Conservation (phyloP, 2,797 vertebrate genomes). For the Nannoperca australis region DNA sequence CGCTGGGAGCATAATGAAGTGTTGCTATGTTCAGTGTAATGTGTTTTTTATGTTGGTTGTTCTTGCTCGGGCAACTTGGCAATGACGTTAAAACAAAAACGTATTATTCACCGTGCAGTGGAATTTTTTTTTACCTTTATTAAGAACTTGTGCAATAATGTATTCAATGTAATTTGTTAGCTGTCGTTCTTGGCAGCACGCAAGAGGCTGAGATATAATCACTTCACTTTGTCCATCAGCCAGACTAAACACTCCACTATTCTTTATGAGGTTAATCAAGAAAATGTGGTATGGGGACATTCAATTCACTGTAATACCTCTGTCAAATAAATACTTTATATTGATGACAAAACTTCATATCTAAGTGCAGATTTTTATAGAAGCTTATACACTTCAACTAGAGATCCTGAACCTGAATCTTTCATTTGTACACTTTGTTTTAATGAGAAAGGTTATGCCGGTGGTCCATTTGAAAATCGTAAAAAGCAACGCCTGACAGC, state of each 20-base stretch:
- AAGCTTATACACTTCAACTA: constrained; percentile 16
- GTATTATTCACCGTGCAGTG: constrained; percentile 27
- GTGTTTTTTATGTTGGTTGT: constrained; percentile 42
- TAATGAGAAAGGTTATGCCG: constrained; percentile 38
- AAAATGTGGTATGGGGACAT: constrained; percentile 27
- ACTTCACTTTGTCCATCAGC: constrained; percentile 39
- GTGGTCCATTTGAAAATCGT: constrained; percentile 41
- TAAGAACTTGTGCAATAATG: constrained; percentile 24
- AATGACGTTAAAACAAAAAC: constrained; percentile 21
- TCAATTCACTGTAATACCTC: constrained; percentile 28
- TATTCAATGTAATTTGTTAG: constrained; percentile 37
- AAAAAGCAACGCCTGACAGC: constrained; percentile 51
- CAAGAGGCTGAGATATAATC: constrained; percentile 46
- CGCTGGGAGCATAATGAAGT: constrained; percentile 37
- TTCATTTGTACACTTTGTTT: constrained; percentile 33
- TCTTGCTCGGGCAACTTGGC: constrained; percentile 17
- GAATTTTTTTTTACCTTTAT: constrained; percentile 18
- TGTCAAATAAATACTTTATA: constrained; percentile 63
- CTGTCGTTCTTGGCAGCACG: constrained; percentile 39
- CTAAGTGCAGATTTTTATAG: constrained; percentile 40
- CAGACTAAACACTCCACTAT: constrained; percentile 62
- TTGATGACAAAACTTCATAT: constrained; percentile 39
- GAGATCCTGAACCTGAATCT: constrained; percentile 19
- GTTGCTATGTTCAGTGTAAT: constrained; percentile 50
- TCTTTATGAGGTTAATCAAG: constrained; percentile 64